These are phyloP conservation scores for Latheticus oryzae DNA, from an alignment of 2,888 invertebrate genomes.

Conservation along the genomic window DNA sequence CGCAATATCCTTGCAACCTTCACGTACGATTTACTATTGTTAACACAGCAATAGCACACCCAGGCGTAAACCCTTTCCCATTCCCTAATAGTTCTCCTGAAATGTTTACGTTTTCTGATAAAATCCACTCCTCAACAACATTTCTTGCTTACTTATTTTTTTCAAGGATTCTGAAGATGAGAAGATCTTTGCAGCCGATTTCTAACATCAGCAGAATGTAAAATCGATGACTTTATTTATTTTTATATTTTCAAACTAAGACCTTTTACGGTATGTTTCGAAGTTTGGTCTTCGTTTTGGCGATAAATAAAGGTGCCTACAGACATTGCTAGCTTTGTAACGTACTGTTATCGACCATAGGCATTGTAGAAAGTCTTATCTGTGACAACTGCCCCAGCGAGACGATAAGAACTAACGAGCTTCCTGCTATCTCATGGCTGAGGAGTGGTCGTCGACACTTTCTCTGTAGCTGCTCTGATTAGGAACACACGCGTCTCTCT, in stretches of 20 bases:
- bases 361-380: slow-evolving; percentile 55
- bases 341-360: slow-evolving; percentile 48
- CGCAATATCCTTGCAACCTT: slow-evolving; percentile 49
- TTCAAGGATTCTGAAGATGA: neutral
- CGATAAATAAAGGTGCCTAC: slow-evolving; percentile 27
- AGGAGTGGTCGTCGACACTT: slow-evolving; percentile 43
- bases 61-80: slow-evolving; percentile 34
- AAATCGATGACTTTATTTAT: slow-evolving; percentile 1
- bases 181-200: neutral
- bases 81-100: slow-evolving; percentile 16
- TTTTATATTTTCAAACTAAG: no score
- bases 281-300: no score
- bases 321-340: slow-evolving; percentile 48
- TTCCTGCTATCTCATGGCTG: slow-evolving; percentile 53
- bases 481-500: slow-evolving; percentile 39
- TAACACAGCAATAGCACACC: slow-evolving; percentile 36
- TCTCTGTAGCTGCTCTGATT: slow-evolving; percentile 47
- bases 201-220: slow-evolving; percentile 6
- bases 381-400: slow-evolving; percentile 59
- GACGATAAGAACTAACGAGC: slow-evolving; percentile 60
- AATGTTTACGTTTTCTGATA: slow-evolving; percentile 35
- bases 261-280: no score
- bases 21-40: slow-evolving; percentile 48
- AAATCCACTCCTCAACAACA: slow-evolving; percentile 14
- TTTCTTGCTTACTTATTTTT: slow-evolving; percentile 9